Evolutionary conservation across 2,888 invertebrate species (phyloP), one percentile per base, ranked within the genome.

Genomic region (Dinocampus coccinellae): DNA sequence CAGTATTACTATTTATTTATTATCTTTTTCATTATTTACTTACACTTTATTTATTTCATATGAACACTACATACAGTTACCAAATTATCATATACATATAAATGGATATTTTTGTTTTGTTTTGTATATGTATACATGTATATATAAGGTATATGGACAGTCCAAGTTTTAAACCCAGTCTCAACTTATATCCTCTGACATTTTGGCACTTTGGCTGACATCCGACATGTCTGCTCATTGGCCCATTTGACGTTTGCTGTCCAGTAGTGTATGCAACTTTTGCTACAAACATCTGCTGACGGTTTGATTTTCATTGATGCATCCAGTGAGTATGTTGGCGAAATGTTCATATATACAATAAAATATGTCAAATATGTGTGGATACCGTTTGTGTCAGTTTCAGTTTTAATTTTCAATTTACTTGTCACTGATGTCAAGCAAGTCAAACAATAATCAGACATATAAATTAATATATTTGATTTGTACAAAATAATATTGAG

Each of bases 181-280:
- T 53, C 57, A 58, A 65, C 72, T 65, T 57, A 70, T 65, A n/a
- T 7, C 29, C 67, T 55, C 68, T 69, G 47, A 6, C 47, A 47
- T 70, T 73, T 61, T 58, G 26, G 63, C 42, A 64, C 69, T 72
- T 70, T 66, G 68, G 65, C 53, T 63, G 71, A 61, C 74, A 53
- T 72, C 57, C 65, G 61, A 75, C 71, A 73, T 76, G 68, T 77
- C 76, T 77, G 73, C 75, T 60, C 71, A 62, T 53, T 33, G 33
- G 67, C 42, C 47, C 42, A 47, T 60, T 52, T 16, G 57, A 57
- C 24, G 16, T 52, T 34, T 6, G 33, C n/a, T 36, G 57, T 42
- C 61, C 52, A 36, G 11, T 11, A 55, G 26, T 57, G 4, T 57
- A 11, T 22, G 24, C 16, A 57, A 22, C 24, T 53, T 65, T 55